Evolutionary conservation across 2,888 invertebrate species (phyloP).

Genomic region (Brenthis ino): DNA sequence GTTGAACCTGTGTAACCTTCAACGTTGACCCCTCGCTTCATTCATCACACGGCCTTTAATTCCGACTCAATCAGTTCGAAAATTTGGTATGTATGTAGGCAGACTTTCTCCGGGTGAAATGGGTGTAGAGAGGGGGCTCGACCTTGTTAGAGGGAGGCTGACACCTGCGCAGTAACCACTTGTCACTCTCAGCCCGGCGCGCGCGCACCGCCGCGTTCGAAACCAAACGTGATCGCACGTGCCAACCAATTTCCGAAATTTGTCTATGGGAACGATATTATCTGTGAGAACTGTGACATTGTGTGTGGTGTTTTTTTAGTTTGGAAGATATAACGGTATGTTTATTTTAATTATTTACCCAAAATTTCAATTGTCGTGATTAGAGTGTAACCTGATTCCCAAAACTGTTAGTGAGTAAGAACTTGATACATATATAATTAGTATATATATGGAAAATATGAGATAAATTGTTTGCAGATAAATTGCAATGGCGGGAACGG

Average conservation of each 20-base stretch:
- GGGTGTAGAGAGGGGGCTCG: slow-evolving; percentile 63
- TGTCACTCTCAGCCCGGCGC: slow-evolving; percentile 70
- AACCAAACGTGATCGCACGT: slow-evolving; percentile 59
- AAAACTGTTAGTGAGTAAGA: background rate
- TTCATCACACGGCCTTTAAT: slow-evolving; percentile 51
- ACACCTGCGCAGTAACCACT: slow-evolving; percentile 77
- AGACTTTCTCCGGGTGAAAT: slow-evolving; percentile 81
- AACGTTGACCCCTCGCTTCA: slow-evolving; percentile 47
- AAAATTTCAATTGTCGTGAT: background rate
- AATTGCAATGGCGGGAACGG: slow-evolving; percentile 21
- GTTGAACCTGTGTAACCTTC: slow-evolving; percentile 45
- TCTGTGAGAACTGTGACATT: slow-evolving; percentile 69
- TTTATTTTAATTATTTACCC: slow-evolving; percentile 24
- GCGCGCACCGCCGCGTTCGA: slow-evolving; percentile 71
- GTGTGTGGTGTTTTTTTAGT: slow-evolving; percentile 52
- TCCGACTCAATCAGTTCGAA: slow-evolving; percentile 75
- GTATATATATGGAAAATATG: background rate
- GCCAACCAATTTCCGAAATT: slow-evolving; percentile 51
- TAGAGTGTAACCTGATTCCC: background rate
- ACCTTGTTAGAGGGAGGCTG: slow-evolving; percentile 81
- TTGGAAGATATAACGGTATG: slow-evolving; percentile 59
- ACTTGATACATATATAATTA: background rate
- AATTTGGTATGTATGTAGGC: slow-evolving; percentile 82
- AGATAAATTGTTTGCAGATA: slow-evolving; percentile 11
- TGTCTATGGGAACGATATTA: slow-evolving; percentile 51